Base-by-base conservation (phyloP, 2,113 vertebrate genomes). In the Eolophus roseicapilla region DNA sequence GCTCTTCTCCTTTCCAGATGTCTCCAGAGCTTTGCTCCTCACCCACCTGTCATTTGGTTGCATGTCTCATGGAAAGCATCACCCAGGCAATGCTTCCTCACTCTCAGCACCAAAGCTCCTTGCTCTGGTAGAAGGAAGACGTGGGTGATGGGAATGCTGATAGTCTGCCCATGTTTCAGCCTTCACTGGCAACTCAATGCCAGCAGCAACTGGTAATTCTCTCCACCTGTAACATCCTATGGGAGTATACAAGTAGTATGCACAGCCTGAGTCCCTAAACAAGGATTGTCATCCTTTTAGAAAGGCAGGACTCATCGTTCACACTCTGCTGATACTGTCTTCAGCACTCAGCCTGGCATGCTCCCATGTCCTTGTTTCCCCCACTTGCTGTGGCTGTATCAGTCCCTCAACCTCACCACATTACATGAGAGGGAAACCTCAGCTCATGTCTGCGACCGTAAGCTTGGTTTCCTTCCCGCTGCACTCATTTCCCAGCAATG, bases 351-450 rank as follows among this genome's bases (percentile, higher is more conserved):
- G 69, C 74, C 83, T 91, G 67, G 41, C 18, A 29, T 28, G 35
- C 62, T 93, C 62, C 78, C 64, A 12, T 41, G 87, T 90, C 82
- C 90, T 92, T 5, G 1, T 27, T 92, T 87, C 60, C 88, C 86
- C 71, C 44, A 1, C 39, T 78, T n/a, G 44, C 86, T 92, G 80
- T 33, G 95, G 75, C 93, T 86, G 41, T 33, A 64, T 70, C 82
- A 39, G 92, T 77, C 68, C 68, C 90, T 81, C 93, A 71, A 0
- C 47, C 76, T 92, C 9, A 0, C 88, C 76, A 11, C 88, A 69
- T 7, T 33, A 79, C 69, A 53, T 11, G 95, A 73, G 79, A 86
- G 57, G 76, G 77, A 94, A 97, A 94, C 92, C 91, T 94, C 95
- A 93, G 91, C 88, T 87, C 90, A 13, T 13, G 49, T 17, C 88